Evolutionary conservation across 2,113 vertebrate species (phyloP).

Genomic region (Noctilio leporinus): DNA sequence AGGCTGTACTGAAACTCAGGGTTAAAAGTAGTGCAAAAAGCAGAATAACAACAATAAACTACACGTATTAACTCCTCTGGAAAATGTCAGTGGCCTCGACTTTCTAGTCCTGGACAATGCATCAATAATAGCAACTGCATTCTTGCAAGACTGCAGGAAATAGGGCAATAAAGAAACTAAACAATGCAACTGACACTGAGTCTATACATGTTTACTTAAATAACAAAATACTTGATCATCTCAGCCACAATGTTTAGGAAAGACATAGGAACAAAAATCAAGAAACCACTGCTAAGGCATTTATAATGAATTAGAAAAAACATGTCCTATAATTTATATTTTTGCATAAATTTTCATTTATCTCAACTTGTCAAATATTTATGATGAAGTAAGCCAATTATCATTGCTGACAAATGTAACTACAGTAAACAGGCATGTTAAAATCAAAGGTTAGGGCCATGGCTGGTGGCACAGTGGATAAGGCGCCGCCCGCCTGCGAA

Average conservation of each 20-base stretch:
- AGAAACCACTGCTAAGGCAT: slow-evolving; percentile 73
- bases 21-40: slow-evolving; percentile 40
- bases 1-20: slow-evolving; percentile 33
- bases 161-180: slow-evolving; percentile 75
- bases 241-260: slow-evolving; percentile 65
- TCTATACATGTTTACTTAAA: slow-evolving; percentile 76
- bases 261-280: slow-evolving; percentile 32
- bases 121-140: slow-evolving; percentile 66
- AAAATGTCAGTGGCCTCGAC: slow-evolving; percentile 63
- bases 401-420: slow-evolving; percentile 62
- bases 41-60: slow-evolving; percentile 56
- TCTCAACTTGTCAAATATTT: slow-evolving; percentile 58
- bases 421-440: background rate
- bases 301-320: slow-evolving; percentile 70
- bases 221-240: slow-evolving; percentile 74
- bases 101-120: slow-evolving; percentile 67
- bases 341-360: slow-evolving; percentile 57
- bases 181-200: slow-evolving; percentile 75
- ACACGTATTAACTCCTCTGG: slow-evolving; percentile 61
- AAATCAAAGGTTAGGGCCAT: too few species aligned
- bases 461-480: too few species aligned
- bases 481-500: too few species aligned
- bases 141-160: slow-evolving; percentile 69
- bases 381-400: slow-evolving; percentile 53
- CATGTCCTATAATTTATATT: slow-evolving; percentile 53